phyloP scores from a whole-genome alignment of 2,888 invertebrate genomes.

The Prenolepis imparis region DNA sequence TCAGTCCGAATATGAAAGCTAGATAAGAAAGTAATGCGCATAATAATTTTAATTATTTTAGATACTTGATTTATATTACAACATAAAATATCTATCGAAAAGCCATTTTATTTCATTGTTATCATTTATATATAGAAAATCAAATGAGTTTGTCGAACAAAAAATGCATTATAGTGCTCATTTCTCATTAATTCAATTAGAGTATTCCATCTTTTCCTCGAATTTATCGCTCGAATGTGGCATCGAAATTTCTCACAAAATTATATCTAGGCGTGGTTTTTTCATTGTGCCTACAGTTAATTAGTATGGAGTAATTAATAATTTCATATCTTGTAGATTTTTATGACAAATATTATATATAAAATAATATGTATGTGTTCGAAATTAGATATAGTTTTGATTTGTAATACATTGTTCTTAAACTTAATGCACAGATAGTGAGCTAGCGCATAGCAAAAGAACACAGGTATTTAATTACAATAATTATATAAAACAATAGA shows the following conservation, averaged over 20 bases:
- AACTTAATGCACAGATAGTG: background rate
- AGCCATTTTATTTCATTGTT: background rate
- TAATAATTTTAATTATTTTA: conserved; percentile 23
- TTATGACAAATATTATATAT: background rate
- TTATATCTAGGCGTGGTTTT: conserved; percentile 53
- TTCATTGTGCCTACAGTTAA: conserved; percentile 54
- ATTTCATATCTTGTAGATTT: conserved; percentile 18
- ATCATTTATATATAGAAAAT: conserved; percentile 33
- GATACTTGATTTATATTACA: background rate
- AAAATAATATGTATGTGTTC: background rate
- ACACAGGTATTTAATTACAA: background rate
- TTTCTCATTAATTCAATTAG: conserved; percentile 70
- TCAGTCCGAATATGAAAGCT: background rate
- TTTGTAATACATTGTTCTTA: background rate
- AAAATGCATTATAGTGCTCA: conserved; percentile 30
- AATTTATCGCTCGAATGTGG: conserved; percentile 1
- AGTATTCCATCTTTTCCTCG: conserved; percentile 19
- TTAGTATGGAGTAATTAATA: conserved; percentile 43
- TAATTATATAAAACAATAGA: background rate
- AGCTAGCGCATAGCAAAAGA: background rate
- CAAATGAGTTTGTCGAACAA: conserved; percentile 33
- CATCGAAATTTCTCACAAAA: conserved; percentile 54
- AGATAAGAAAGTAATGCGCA: no score
- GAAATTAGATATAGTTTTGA: background rate
- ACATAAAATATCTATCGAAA: background rate